These are phyloP conservation scores for Myrmophylax atrothorax DNA, from an alignment of 2,113 vertebrate species.

Conservation along the genomic window DNA sequence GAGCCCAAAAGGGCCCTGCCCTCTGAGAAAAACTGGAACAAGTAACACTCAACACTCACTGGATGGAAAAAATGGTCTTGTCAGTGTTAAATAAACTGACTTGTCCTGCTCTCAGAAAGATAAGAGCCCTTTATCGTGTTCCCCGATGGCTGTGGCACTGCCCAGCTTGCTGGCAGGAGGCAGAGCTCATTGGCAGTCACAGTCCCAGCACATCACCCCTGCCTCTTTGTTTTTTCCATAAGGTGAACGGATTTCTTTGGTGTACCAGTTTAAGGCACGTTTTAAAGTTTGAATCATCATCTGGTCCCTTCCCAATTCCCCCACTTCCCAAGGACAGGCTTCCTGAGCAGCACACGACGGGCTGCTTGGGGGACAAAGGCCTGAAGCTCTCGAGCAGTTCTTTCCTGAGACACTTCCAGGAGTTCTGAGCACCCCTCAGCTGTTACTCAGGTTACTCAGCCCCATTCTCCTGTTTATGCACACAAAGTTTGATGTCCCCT, in stretches of 20 bases:
- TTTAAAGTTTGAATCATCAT: not conserved
- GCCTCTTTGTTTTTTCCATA: not conserved
- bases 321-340: not conserved
- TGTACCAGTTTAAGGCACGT: not conserved
- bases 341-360: fast-evolving
- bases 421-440: fast-evolving
- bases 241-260: not conserved
- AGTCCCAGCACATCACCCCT: not conserved
- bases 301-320: not conserved
- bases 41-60: not conserved
- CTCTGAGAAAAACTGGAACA: not conserved
- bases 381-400: not conserved
- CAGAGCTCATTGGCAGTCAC: not conserved
- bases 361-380: fast-evolving
- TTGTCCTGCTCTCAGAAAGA: not conserved
- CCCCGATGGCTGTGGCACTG: not conserved
- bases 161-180: not conserved
- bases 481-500: fast-evolving
- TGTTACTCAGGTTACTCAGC: not conserved
- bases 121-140: not conserved
- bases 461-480: fast-evolving
- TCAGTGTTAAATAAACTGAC: not conserved
- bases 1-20: not conserved
- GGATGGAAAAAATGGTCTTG: not conserved
- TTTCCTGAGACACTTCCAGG: too few species aligned